Base-by-base conservation (phyloP, 2,797 vertebrate species). In the Tenualosa ilisha region DNA sequence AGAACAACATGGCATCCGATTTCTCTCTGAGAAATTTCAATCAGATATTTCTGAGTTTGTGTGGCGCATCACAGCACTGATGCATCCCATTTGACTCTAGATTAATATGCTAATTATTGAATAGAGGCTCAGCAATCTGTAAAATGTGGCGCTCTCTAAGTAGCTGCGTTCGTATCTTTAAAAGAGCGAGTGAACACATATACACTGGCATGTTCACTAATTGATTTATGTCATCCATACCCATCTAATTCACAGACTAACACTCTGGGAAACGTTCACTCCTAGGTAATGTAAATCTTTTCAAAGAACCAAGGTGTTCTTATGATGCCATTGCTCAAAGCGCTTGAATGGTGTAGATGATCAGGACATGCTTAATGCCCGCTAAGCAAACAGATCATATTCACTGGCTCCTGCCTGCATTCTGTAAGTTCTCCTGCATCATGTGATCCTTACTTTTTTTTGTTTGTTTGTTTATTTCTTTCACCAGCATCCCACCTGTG, bases 41-140 rank as follows among this genome's bases (percentile, higher is more conserved):
- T 88, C 89, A 90, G 89, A 92, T 91, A 89, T 93, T 93, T 93
- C 89, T 84, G 84, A 84, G 81, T 91, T 91, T 91, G 88, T 86
- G 37, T 89, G 86, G 83, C 85, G 17, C 72, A 61, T 82, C 46
- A 72, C 56, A 85, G 84, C 85, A 85, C 85, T 85, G 84, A 68
- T 86, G 85, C 86, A 89, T 85, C 84, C 54, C 83, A 86, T 84
- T 87, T 82, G 84, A 84, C 46, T 40, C 82, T 26, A 85, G 86
- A 89, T 90, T 86, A 90, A 89, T 87, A 90, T 86, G 84, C 83
- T 88, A 88, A 88, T 87, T 89, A 79, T 82, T 84, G 79, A 61
- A 88, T 86, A 82, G 85, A 84, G 81, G 83, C 81, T 86, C 86
- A 87, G 59, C n/a, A 87, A 65, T 54, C 83, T 81, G 51, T 86